Conservation (phyloP, 2,113 vertebrate species). For the Collichthys lucidus region DNA sequence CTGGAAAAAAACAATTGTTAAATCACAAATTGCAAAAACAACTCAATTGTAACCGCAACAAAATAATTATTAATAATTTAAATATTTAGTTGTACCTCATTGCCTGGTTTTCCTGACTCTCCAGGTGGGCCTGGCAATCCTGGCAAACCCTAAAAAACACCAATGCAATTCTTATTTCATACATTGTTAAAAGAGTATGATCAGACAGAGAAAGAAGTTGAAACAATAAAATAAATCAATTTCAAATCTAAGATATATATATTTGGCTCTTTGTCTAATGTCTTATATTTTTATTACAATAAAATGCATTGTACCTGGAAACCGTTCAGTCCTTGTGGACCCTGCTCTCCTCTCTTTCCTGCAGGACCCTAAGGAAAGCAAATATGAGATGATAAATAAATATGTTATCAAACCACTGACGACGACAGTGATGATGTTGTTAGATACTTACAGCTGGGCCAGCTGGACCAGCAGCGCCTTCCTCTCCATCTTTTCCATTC, state of each 20-base stretch:
- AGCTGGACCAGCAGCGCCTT: slow-evolving; percentile 90
- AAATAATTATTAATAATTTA: background rate
- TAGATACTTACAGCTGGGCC: slow-evolving; percentile 90
- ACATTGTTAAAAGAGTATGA: no score
- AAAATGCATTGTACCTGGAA: slow-evolving; percentile 88
- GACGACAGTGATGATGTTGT: background rate
- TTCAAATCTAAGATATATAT: no score
- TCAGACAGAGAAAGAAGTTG: no score
- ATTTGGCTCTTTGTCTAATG: no score
- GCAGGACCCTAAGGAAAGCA: slow-evolving; percentile 85
- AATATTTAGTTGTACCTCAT: slow-evolving; percentile 83
- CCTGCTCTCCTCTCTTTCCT: slow-evolving; percentile 97
- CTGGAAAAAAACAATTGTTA: slow-evolving; percentile 72
- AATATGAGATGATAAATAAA: background rate
- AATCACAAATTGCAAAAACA: background rate
- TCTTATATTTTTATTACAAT: background rate
- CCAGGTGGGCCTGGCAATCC: slow-evolving; percentile 93
- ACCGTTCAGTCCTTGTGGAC: slow-evolving; percentile 92
- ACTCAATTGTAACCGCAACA: background rate
- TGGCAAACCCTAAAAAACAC: slow-evolving; percentile 90
- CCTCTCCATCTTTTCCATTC: slow-evolving; percentile 98
- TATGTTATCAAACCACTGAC: background rate
- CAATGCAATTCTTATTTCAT: background rate
- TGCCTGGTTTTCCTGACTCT: slow-evolving; percentile 94
- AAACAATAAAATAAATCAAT: no score